Conservation (phyloP, 2,113 vertebrate genomes). For the Choloepus hoffmanni region DNA sequence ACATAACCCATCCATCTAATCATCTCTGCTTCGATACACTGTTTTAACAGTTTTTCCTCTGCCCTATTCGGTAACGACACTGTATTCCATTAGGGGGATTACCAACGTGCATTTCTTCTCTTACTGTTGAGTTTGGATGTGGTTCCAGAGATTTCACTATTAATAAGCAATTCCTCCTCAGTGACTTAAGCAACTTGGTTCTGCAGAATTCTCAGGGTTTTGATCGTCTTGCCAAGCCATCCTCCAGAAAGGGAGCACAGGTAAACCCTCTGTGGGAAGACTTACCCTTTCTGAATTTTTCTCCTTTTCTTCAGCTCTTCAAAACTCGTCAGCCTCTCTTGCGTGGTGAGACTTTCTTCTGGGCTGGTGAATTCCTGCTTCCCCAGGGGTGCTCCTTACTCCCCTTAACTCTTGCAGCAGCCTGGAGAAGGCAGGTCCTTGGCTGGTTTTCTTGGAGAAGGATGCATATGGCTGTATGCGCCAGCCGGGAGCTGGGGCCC, state of each 20-base stretch:
- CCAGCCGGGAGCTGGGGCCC: not conserved
- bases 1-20: too few species aligned
- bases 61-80: not conserved
- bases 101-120: too few species aligned
- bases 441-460: constrained; percentile 17
- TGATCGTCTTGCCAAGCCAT: not conserved
- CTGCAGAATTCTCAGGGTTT: too few species aligned
- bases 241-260: not conserved
- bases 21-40: not conserved
- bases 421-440: constrained; percentile 7
- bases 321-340: not conserved
- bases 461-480: constrained; percentile 42
- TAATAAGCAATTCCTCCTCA: not conserved
- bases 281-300: not conserved
- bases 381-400: not conserved
- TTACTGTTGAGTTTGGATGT: fast-evolving
- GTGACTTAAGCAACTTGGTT: not conserved
- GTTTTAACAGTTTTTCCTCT: not conserved
- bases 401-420: constrained; percentile 65
- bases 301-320: not conserved
- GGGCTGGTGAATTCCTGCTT: not conserved
- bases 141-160: not conserved
- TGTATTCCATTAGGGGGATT: not conserved
- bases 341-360: not conserved
- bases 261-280: not conserved